A percentile compares a stretch with the other conserved stretches of the same genome.
These are phyloP conservation scores for Aphodius granarius DNA, from an alignment of 2,888 invertebrate species.

Conservation along the genomic window DNA sequence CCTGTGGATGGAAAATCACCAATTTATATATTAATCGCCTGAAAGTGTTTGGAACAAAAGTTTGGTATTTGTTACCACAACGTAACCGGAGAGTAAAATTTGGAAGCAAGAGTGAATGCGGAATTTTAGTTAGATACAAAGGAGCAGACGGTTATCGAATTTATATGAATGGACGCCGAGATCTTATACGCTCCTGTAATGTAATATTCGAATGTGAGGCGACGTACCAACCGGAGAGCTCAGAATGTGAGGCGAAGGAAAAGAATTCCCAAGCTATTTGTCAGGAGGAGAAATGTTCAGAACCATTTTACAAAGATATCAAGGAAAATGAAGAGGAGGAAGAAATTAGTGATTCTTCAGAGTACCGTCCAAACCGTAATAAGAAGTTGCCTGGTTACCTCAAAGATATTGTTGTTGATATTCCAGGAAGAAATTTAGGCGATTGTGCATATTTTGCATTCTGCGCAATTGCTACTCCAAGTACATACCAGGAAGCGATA, in stretches of 20 bases:
- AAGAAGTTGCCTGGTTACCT: background rate
- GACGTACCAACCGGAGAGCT: background rate
- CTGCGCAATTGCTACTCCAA: too few relatives aligned
- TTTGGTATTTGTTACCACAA: background rate
- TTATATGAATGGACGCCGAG: conserved; percentile 22
- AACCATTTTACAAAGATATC: too few relatives aligned
- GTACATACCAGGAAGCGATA: conserved; percentile 11
- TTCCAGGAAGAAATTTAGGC: background rate
- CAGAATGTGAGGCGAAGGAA: background rate
- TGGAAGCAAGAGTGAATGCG: conserved; percentile 8
- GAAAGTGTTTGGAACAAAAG: too few relatives aligned
- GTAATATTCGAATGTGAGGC: conserved; percentile 6
- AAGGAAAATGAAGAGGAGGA: too few relatives aligned
- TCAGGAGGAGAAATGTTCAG: too few relatives aligned
- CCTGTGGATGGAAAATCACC: background rate
- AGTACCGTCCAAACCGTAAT: too few relatives aligned
- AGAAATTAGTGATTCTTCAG: too few relatives aligned
- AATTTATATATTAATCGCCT: too few relatives aligned
- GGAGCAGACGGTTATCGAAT: conserved; percentile 34
- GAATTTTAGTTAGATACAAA: conserved; percentile 38
- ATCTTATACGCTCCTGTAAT: background rate
- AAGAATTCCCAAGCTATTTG: too few relatives aligned
- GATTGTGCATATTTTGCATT: background rate
- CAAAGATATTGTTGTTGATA: background rate
- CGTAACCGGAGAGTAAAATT: background rate